Evolutionary conservation across 2,888 invertebrate species (phyloP).

Genomic region (Trisateles emortualis): DNA sequence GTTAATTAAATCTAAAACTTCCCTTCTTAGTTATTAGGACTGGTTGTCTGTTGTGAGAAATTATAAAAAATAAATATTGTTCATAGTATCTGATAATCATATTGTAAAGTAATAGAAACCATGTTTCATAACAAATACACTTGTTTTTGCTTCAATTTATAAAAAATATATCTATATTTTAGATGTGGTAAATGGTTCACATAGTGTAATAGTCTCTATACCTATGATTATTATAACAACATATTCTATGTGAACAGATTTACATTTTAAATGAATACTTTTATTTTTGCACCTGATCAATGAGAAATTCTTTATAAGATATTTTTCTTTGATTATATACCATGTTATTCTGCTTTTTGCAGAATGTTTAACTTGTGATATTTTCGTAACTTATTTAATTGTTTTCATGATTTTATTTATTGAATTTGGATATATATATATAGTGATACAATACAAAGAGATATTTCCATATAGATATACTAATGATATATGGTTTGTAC

Average conservation of each 20-base stretch:
- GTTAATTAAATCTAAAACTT: slow-evolving; percentile 17
- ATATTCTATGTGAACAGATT: slow-evolving; percentile 35
- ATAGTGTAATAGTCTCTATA: slow-evolving; percentile 14
- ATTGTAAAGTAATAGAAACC: slow-evolving; percentile 15
- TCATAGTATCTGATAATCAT: slow-evolving; percentile 6
- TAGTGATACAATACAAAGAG: slow-evolving; percentile 44
- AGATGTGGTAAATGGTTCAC: slow-evolving; percentile 39
- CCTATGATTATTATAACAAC: not conserved
- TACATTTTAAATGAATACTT: slow-evolving; percentile 27
- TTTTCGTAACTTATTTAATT: slow-evolving; percentile 42
- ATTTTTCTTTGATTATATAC: slow-evolving; percentile 33
- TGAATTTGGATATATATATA: slow-evolving; percentile 33
- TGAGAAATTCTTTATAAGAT: slow-evolving; percentile 28
- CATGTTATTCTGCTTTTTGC: slow-evolving; percentile 33
- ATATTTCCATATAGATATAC: slow-evolving; percentile 45
- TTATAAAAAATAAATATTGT: not conserved
- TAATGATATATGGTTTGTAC: slow-evolving; percentile 19
- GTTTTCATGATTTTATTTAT: slow-evolving; percentile 48
- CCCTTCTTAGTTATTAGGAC: slow-evolving; percentile 16
- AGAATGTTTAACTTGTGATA: slow-evolving; percentile 41
- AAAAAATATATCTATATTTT: slow-evolving; percentile 25
- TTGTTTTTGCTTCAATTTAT: slow-evolving; percentile 50
- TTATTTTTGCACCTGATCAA: slow-evolving; percentile 38
- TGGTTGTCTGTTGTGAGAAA: not conserved
- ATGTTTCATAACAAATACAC: slow-evolving; percentile 17